phyloP scores from a whole-genome alignment of 1,140 invertebrate species.

The Zaprionus inermis region DNA sequence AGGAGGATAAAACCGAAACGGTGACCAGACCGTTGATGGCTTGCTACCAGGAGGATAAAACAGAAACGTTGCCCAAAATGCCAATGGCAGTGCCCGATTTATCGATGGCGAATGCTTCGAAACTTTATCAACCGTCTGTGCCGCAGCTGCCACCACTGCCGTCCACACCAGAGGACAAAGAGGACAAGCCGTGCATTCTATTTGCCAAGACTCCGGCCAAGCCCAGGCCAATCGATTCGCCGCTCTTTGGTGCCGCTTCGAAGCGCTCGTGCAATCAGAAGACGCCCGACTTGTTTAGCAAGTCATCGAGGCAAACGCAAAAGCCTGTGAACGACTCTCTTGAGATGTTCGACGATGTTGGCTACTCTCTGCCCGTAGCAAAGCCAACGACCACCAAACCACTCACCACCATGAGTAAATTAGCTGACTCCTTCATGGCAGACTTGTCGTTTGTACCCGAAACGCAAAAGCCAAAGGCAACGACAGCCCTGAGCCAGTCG shows the following conservation, averaged over 20 bases:
- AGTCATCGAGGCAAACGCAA: slow-evolving; percentile 4
- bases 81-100: slow-evolving; percentile 20
- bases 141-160: slow-evolving; percentile 27
- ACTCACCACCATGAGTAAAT: slow-evolving; percentile 16
- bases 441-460: slow-evolving; percentile 72
- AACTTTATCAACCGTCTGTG: slow-evolving; percentile 11
- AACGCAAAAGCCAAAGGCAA: slow-evolving; percentile 28
- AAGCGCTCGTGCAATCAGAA: slow-evolving; percentile 57
- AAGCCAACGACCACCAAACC: background rate
- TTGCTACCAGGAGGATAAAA: slow-evolving; percentile 70
- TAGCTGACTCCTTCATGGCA: slow-evolving; percentile 62
- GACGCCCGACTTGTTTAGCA: slow-evolving; percentile 50
- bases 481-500: background rate
- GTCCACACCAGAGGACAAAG: slow-evolving; percentile 24
- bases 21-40: slow-evolving; percentile 53
- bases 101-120: slow-evolving; percentile 29
- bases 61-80: slow-evolving; percentile 69
- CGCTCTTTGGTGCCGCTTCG: slow-evolving; percentile 17
- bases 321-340: slow-evolving; percentile 21
- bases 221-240: slow-evolving; percentile 34
- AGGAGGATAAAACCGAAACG: slow-evolving; percentile 81
- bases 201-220: slow-evolving; percentile 68
- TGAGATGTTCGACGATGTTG: slow-evolving; percentile 35
- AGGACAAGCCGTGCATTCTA: slow-evolving; percentile 60
- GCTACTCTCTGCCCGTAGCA: background rate